Evolutionary conservation across 2,797 vertebrate species (phyloP).

Genomic region (Malacoraja senta): DNA sequence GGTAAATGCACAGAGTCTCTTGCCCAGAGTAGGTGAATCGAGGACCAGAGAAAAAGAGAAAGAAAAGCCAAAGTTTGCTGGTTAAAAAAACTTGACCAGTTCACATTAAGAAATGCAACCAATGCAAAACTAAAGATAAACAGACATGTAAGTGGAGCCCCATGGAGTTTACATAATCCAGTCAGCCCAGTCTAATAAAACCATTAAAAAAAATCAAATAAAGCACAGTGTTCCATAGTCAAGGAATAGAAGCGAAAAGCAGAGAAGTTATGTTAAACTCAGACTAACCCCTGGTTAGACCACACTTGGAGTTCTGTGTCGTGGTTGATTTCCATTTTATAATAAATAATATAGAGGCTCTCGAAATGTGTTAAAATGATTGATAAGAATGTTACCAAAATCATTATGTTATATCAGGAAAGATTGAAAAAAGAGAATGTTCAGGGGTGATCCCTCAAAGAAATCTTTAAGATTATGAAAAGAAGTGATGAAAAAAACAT

Average conservation of each 20-base stretch:
- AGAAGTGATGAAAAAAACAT: not conserved
- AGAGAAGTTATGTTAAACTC: constrained; percentile 17
- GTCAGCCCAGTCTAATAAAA: not conserved
- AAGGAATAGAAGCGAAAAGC: not conserved
- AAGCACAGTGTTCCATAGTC: not conserved
- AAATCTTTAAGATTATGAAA: not conserved
- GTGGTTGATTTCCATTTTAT: not conserved
- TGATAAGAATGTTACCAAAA: not conserved
- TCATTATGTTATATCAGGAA: not conserved
- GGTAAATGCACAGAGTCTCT: too few relatives aligned
- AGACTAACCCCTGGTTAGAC: not conserved
- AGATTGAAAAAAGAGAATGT: not conserved
- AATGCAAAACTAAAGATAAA: constrained; percentile 26
- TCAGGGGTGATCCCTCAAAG: not conserved
- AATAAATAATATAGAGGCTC: not conserved
- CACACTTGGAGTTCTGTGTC: not conserved
- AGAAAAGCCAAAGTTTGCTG: not conserved
- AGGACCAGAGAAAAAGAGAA: not conserved
- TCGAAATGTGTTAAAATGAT: not conserved
- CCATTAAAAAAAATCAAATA: not conserved
- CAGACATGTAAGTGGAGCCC: not conserved
- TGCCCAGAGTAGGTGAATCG: too few relatives aligned
- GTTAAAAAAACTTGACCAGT: constrained; percentile 11
- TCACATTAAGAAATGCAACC: constrained; percentile 3
- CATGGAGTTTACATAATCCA: not conserved